These are phyloP conservation scores for Tetranychus urticae DNA, from an alignment of 1,140 invertebrate species.

Conservation along the genomic window DNA sequence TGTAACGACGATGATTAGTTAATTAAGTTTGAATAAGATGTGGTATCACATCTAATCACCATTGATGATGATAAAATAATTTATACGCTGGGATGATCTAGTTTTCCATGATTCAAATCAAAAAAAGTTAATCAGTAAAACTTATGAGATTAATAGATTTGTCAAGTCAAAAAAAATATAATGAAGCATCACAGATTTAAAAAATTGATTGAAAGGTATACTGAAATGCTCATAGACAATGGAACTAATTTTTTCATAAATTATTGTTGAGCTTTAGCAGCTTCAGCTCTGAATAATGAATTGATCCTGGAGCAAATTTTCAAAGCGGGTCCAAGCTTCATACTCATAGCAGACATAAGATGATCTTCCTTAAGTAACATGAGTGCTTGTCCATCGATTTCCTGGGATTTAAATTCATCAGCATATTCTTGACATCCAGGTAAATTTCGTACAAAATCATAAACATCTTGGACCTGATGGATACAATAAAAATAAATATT, in stretches of 20 bases:
- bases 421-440: slow-evolving; percentile 75
- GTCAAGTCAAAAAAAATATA: no score
- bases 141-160: no score
- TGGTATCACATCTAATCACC: no score
- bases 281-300: slow-evolving; percentile 29
- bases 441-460: slow-evolving; percentile 58
- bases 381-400: slow-evolving; percentile 83
- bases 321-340: slow-evolving; percentile 77
- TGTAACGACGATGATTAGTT: no score
- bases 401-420: slow-evolving; percentile 78
- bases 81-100: no score
- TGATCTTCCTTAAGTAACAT: slow-evolving; percentile 81
- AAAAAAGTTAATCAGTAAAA: no score
- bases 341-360: slow-evolving; percentile 73
- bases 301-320: slow-evolving; percentile 77
- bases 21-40: no score
- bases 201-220: no score
- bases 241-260: background rate
- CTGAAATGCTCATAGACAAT: no score
- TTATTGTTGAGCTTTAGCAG: background rate
- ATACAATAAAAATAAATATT: background rate
- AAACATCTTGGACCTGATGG: slow-evolving; percentile 25
- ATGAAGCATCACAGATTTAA: no score
- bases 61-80: no score
- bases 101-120: no score